Conservation (phyloP, 2,113 vertebrate genomes). For the Datnioides undecimradiatus region DNA sequence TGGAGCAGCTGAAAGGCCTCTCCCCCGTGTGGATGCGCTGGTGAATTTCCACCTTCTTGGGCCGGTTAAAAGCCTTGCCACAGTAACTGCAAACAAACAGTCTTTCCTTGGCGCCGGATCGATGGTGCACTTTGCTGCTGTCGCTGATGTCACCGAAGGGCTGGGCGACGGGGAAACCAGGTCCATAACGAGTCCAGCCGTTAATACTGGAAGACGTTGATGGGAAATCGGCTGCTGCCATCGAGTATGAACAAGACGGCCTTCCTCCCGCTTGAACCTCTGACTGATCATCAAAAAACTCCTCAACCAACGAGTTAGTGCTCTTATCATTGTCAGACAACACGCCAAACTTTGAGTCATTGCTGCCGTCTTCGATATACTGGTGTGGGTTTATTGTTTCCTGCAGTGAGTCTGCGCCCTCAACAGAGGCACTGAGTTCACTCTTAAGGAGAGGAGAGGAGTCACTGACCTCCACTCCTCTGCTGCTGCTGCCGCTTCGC, state of each 20-base stretch:
- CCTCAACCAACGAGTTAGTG: conserved; percentile 59
- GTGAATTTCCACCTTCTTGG: conserved; percentile 85
- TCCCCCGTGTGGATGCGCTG: conserved; percentile 83
- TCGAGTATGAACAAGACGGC: conserved; percentile 48
- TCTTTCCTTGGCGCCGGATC: conserved; percentile 69
- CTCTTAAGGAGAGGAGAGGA: conserved; percentile 81
- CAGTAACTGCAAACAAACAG: conserved; percentile 82
- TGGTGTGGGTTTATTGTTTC: conserved; percentile 45
- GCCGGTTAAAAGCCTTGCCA: conserved; percentile 83
- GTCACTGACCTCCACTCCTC: conserved; percentile 82
- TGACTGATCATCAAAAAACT: conserved; percentile 46
- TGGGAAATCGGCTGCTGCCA: conserved; percentile 52
- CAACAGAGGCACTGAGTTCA: conserved; percentile 67
- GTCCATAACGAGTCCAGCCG: conserved; percentile 30
- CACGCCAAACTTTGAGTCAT: conserved; percentile 62
- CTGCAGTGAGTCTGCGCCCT: conserved; percentile 51
- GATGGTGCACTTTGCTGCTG: conserved; percentile 7
- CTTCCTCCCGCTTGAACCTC: conserved; percentile 30
- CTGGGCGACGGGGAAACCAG: conserved; percentile 1
- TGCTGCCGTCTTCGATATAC: conserved; percentile 41
- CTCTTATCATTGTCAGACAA: conserved; percentile 65
- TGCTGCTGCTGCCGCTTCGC: conserved; percentile 37
- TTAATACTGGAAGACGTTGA: conserved; percentile 51
- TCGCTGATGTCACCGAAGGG: neutral
- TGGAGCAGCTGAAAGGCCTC: conserved; percentile 82